Evolutionary conservation across 2,113 vertebrate genomes (phyloP).

Genomic region (Steatornis caripensis): DNA sequence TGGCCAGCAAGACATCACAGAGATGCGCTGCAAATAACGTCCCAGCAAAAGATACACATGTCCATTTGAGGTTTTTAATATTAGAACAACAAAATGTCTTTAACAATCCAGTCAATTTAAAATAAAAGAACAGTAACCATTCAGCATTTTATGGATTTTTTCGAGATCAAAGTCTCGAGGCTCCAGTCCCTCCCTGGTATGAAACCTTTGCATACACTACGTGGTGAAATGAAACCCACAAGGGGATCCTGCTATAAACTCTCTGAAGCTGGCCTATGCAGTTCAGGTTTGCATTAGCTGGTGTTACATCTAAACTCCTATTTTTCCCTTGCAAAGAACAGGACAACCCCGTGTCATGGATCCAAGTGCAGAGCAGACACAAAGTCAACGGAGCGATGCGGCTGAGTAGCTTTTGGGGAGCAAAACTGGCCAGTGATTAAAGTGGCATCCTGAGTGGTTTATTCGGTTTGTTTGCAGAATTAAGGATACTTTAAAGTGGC

Average conservation of each 20-base stretch:
- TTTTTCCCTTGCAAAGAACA: background rate
- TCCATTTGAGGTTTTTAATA: background rate
- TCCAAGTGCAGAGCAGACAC: background rate
- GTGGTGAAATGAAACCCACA: background rate
- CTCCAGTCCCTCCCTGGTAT: background rate
- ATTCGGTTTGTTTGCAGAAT: background rate
- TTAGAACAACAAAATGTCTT: background rate
- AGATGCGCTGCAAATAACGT: background rate
- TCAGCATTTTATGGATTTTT: background rate
- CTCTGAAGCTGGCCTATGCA: background rate
- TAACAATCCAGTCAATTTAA: background rate
- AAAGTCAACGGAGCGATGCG: background rate
- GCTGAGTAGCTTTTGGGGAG: background rate
- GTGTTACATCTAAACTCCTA: background rate
- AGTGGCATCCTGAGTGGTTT: background rate
- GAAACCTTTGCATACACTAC: background rate
- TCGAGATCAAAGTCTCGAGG: background rate
- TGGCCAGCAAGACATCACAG: background rate
- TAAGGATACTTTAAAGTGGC: background rate
- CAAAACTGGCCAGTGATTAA: background rate
- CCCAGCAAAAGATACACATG: background rate
- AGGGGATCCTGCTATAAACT: background rate
- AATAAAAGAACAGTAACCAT: background rate
- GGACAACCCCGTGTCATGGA: background rate
- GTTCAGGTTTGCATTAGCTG: background rate